Conservation (phyloP, 2,797 vertebrate genomes). For the Antennarius maculatus region DNA sequence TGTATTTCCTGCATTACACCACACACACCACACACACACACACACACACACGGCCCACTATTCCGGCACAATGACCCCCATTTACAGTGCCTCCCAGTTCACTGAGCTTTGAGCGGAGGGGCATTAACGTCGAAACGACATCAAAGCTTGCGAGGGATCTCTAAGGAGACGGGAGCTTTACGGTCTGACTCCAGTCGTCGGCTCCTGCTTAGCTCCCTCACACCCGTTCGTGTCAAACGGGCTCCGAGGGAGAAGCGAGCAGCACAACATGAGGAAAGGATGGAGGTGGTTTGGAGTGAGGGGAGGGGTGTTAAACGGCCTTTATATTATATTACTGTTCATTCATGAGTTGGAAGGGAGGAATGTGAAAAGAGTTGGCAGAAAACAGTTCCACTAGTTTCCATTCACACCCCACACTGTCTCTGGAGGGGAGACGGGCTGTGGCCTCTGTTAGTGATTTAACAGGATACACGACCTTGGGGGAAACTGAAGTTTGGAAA, state of each 20-base stretch:
- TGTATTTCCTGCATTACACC: conserved; percentile 44
- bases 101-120: conserved; percentile 22
- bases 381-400: conserved; percentile 36
- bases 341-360: conserved; percentile 57
- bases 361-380: conserved; percentile 52
- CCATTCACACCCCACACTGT: conserved; percentile 35
- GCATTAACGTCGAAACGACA: conserved; percentile 55
- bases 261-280: conserved; percentile 13
- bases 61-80: conserved; percentile 62
- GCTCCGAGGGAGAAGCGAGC: conserved; percentile 8
- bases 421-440: conserved; percentile 33
- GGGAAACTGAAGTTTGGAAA: conserved; percentile 60
- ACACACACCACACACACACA: too few species aligned
- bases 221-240: conserved; percentile 48
- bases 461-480: conserved; percentile 59
- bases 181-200: conserved; percentile 28
- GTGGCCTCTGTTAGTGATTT: conserved; percentile 65
- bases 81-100: conserved; percentile 52
- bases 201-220: conserved; percentile 38
- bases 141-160: conserved; percentile 61
- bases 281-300: conserved; percentile 20
- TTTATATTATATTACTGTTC: conserved; percentile 63
- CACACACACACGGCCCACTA: conserved; percentile 43
- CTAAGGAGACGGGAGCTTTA: conserved; percentile 62
- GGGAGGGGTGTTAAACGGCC: conserved; percentile 39